Evolutionary conservation across 2,888 invertebrate species (phyloP).

Genomic region (Sminthurides aquaticus): DNA sequence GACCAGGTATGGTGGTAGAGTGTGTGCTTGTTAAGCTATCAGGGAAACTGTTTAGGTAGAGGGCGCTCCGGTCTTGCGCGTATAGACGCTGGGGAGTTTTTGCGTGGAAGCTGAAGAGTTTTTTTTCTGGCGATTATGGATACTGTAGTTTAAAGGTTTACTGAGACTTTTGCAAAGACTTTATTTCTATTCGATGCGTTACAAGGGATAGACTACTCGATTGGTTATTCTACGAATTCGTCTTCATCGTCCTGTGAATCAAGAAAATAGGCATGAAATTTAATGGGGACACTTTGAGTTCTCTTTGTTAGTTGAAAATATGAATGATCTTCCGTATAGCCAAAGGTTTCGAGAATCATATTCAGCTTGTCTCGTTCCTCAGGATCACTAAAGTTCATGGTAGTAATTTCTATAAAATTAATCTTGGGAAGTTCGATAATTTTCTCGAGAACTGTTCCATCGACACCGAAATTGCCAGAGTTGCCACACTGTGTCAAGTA

Average conservation of each 20-base stretch:
- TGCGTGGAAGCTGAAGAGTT: too few relatives aligned
- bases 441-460: constrained; percentile 35
- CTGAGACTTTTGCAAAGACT: too few relatives aligned
- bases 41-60: too few relatives aligned
- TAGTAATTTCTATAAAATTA: constrained; percentile 34
- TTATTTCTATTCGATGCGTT: too few relatives aligned
- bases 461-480: constrained; percentile 28
- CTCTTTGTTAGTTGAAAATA: constrained; percentile 33
- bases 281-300: constrained; percentile 21
- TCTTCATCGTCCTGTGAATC: background rate
- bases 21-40: too few relatives aligned
- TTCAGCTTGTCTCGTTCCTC: constrained; percentile 32
- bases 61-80: too few relatives aligned
- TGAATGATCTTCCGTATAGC: constrained; percentile 29
- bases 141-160: too few relatives aligned
- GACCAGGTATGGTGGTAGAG: too few relatives aligned
- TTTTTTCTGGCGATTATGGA: too few relatives aligned
- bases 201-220: too few relatives aligned
- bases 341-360: constrained; percentile 35
- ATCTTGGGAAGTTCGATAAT: constrained; percentile 28
- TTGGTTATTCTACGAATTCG: background rate
- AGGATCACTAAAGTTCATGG: constrained; percentile 29
- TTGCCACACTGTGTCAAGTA: constrained; percentile 35
- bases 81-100: too few relatives aligned
- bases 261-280: constrained; percentile 19